Conservation (phyloP, 2,888 invertebrate species). For the Amblyjoppa proteus region DNA sequence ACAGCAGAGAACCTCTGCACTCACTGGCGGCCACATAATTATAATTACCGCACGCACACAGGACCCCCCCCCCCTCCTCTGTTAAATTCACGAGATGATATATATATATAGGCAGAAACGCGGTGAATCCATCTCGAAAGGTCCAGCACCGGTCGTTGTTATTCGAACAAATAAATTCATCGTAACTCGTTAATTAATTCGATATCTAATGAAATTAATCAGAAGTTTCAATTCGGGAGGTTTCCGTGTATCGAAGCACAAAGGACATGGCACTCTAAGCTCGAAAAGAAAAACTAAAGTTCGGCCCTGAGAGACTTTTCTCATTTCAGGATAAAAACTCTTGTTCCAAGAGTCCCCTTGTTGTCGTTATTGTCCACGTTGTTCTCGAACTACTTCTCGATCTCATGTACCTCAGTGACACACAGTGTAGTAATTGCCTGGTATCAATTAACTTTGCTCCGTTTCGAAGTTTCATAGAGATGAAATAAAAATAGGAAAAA, state of each 20-base stretch:
- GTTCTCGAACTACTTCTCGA: constrained; percentile 31
- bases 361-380: constrained; percentile 13
- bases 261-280: background rate
- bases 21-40: constrained; percentile 51
- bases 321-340: constrained; percentile 1
- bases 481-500: constrained; percentile 14
- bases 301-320: constrained; percentile 10
- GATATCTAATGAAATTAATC: constrained; percentile 2
- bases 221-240: background rate
- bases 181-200: constrained; percentile 24
- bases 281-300: constrained; percentile 1
- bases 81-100: constrained; percentile 38
- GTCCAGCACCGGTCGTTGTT: constrained; percentile 34
- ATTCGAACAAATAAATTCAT: constrained; percentile 23
- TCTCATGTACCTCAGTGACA: constrained; percentile 17
- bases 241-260: background rate
- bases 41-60: constrained; percentile 46
- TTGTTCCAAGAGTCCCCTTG: background rate
- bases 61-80: background rate
- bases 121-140: constrained; percentile 15
- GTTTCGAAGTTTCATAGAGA: constrained; percentile 47
- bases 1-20: constrained; percentile 41
- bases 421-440: constrained; percentile 59
- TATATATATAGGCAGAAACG: background rate
- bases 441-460: constrained; percentile 62